Evolutionary conservation across 2,888 invertebrate species (phyloP).

Genomic region (Xanthorhoe spadicearia): DNA sequence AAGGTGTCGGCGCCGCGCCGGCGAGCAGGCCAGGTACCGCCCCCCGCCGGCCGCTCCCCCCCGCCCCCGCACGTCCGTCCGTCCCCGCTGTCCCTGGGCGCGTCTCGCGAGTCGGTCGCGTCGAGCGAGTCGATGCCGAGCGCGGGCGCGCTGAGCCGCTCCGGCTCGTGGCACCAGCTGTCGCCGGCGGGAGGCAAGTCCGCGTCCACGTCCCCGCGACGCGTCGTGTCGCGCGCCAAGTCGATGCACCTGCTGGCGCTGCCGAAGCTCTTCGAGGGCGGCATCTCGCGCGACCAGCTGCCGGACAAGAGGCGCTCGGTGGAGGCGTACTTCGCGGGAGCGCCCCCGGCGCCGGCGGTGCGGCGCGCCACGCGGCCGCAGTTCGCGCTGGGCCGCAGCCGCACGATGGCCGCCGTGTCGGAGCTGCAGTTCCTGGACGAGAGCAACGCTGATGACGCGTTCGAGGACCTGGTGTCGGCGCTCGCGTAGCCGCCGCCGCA

Average conservation of each 20-base stretch:
- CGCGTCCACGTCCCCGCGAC: conserved; percentile 70
- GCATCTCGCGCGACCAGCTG: conserved; percentile 87
- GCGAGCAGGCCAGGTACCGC: conserved; percentile 68
- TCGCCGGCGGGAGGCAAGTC: conserved; percentile 71
- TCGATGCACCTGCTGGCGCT: conserved; percentile 90
- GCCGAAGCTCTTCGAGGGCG: conserved; percentile 93
- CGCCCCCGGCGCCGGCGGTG: conserved; percentile 38
- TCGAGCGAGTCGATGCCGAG: conserved; percentile 67
- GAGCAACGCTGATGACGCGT: conserved; percentile 93
- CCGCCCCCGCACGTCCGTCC: conserved; percentile 59
- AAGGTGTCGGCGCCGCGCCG: conserved; percentile 71
- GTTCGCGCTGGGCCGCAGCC: conserved; percentile 88
- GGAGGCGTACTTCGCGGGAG: conserved; percentile 88
- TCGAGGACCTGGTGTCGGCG: conserved; percentile 92
- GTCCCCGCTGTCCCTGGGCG: conserved; percentile 58
- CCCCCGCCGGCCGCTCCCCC: conserved; percentile 60
- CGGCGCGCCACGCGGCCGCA: conserved; percentile 45
- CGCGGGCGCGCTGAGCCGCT: conserved; percentile 79
- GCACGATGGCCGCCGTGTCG: conserved; percentile 90
- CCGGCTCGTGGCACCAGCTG: conserved; percentile 93
- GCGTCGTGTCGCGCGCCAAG: conserved; percentile 85
- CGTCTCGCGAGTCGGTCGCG: conserved; percentile 68
- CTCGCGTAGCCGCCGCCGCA: conserved; percentile 72
- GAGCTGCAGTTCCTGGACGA: conserved; percentile 89
- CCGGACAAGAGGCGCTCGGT: conserved; percentile 89